Evolutionary conservation across 2,888 invertebrate genomes (phyloP).

Genomic region (Ypsolopha sequella): DNA sequence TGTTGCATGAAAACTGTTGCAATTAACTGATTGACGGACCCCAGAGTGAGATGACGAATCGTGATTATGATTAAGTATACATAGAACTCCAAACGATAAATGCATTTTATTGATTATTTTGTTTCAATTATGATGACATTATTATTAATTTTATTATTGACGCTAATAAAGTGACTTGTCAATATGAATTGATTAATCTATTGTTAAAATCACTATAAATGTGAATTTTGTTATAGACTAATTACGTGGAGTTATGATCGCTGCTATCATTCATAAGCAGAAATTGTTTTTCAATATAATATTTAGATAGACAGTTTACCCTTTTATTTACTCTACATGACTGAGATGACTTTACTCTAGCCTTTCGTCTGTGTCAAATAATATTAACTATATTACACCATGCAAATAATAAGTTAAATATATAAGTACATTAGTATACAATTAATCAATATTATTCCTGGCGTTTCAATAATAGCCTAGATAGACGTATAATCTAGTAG

Average conservation of each 20-base stretch:
- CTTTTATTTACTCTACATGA: no score
- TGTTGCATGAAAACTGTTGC: constrained; percentile 1
- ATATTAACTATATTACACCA: no score
- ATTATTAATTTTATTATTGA: neutral
- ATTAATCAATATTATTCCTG: no score
- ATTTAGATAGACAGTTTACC: neutral
- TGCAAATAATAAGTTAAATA: no score
- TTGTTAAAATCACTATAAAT: constrained; percentile 32
- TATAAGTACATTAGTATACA: no score
- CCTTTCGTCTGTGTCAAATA: no score
- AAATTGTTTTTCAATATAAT: constrained; percentile 3
- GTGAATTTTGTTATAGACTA: constrained; percentile 21
- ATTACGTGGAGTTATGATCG: constrained; percentile 5
- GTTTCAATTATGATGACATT: neutral
- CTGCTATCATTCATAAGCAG: neutral
- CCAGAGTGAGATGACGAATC: constrained; percentile 29
- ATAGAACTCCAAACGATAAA: neutral
- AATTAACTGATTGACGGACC: constrained; percentile 9
- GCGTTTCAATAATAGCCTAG: no score
- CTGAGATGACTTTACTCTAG: no score
- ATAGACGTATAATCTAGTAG: no score
- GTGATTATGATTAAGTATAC: constrained; percentile 24
- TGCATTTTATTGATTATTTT: constrained; percentile 1
- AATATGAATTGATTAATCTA: constrained; percentile 24
- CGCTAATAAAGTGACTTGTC: neutral